Base-by-base conservation (phyloP, 2,888 invertebrate genomes). In the Acrobasis repandana region DNA sequence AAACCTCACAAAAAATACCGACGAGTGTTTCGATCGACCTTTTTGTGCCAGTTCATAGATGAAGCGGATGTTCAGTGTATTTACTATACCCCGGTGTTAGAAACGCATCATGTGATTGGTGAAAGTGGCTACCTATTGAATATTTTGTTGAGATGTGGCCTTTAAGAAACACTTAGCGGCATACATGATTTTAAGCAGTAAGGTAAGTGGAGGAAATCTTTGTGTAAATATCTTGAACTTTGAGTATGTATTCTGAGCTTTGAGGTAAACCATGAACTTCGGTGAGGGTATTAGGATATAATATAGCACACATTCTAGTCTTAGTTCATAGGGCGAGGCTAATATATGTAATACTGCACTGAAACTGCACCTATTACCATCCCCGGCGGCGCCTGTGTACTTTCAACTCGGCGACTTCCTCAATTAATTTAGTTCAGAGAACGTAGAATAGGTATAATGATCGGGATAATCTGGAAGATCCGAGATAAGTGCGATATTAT, bases 141-240 rank as follows among this genome's bases (percentile, higher is more conserved):
- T 73, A 70, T 76, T 75, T 74, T 73, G 75, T 72, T 85, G 89
- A 88, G 83, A 90, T 90, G 90, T 84, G 82, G 87, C 82, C 80
- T 82, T 81, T 80, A 76, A 74, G 82, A 80, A 82, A 86, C 77
- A 84, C 83, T 79, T 85, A 82, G 80, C 75, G 73, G 76, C 74
- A 82, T 88, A 82, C 83, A 90, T 90, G 90, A 83, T 79, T 79
- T 77, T 79, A 79, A 85, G 86, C 76, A 78, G 74, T 77, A 82
- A 87, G 90, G 90, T 90, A 80, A 76, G 68, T 66, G 38, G 8
- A 5, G 28, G 28, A 28, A 6, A 28, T 28, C 28, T 28, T 0
- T 28, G 8, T 6, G 28, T 28, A 28, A 28, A 28, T 28, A 28
- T 28, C 28, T 28, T 28, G 8, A 28, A 28, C 28, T 28, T 28